Evolutionary conservation across 2,797 vertebrate genomes (phyloP), one percentile per base, ranked within the genome.

Genomic region (Coilia nasus): DNA sequence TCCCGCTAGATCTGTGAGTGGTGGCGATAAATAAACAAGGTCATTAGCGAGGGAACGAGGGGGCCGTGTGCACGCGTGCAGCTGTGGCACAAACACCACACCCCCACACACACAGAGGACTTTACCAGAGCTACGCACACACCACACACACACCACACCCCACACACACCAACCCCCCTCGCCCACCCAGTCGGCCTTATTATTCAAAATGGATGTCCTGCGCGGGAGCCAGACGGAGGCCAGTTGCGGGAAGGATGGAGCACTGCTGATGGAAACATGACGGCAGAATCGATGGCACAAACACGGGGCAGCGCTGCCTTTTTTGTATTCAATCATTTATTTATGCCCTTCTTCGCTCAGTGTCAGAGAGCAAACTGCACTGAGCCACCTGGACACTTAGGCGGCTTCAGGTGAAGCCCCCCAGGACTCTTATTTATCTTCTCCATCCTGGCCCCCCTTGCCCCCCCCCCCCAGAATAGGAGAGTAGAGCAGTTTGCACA

Each of bases 181-280:
- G 62, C 62, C 23, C 7, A n/a, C 59, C 23, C 62, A 25, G 23
- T 64, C 62, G 35, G 50, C 83, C 67, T 88, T 87, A 84, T 89
- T 86, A 87, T 88, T 90, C 86, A 87, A 83, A 85, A 62, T 54
- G 47, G 86, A 87, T 46, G 57, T 82, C 80, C 5, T 86, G 83
- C 41, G 87, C 60, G 83, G 10, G 50, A 54, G 31, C 15, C 28
- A 85, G 83, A 81, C 35, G 6, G 28, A 12, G 31, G 56, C 81
- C 57, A 83, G 83, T 62, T 62, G 84, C 81, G 71, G 75, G 35
- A 28, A 83, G 14, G 28, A 87, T 78, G 60, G 78, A 82, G 75
- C 80, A 47, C 60, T 57, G 82, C 59, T 87, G 85, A 88, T 88
- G 82, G 83, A 87, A 87, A 85, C 71, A 85, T 85, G 86, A 85